Percentiles rank a stretch among this genome's conserved stretches.
Evolutionary conservation across 2,888 invertebrate species (phyloP).

Genomic region (Empis livida): DNA sequence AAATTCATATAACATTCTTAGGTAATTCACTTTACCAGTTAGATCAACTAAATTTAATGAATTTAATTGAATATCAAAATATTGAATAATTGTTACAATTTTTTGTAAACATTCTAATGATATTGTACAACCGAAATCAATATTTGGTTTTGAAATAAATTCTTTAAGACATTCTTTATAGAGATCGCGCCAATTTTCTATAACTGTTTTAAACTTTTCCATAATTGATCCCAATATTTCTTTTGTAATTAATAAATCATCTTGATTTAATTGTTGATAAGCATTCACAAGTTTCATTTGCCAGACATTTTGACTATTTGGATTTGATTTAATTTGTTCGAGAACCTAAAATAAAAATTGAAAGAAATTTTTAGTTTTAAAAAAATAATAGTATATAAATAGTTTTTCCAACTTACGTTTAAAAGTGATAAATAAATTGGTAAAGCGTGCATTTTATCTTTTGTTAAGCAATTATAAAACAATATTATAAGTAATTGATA

Average conservation of each 20-base stretch:
- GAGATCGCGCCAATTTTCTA: conserved; percentile 20
- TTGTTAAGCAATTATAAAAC: conserved; percentile 67
- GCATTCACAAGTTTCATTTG: conserved; percentile 58
- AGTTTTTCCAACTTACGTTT: conserved; percentile 40
- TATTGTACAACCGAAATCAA: background rate
- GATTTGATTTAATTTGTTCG: conserved; percentile 39
- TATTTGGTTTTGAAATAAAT: background rate
- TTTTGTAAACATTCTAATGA: conserved; percentile 18
- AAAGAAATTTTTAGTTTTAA: conserved; percentile 1
- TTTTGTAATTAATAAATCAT: conserved; percentile 25
- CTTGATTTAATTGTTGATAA: conserved; percentile 27
- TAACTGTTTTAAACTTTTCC: conserved; percentile 22
- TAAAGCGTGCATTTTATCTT: conserved; percentile 63
- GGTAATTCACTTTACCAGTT: conserved; percentile 22
- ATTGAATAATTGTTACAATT: conserved; percentile 26
- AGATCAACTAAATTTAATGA: conserved; percentile 25
- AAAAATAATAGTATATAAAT: background rate
- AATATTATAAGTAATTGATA: conserved; percentile 51
- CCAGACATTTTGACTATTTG: conserved; percentile 52
- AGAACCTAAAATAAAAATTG: conserved; percentile 38
- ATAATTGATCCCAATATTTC: conserved; percentile 29
- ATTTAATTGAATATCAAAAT: conserved; percentile 28
- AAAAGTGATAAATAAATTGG: conserved; percentile 57
- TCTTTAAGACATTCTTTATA: conserved; percentile 12
- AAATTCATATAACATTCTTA: conserved; percentile 27